Evolutionary conservation across 1,140 invertebrate genomes (phyloP).

Genomic region (Heliconius hermathena): DNA sequence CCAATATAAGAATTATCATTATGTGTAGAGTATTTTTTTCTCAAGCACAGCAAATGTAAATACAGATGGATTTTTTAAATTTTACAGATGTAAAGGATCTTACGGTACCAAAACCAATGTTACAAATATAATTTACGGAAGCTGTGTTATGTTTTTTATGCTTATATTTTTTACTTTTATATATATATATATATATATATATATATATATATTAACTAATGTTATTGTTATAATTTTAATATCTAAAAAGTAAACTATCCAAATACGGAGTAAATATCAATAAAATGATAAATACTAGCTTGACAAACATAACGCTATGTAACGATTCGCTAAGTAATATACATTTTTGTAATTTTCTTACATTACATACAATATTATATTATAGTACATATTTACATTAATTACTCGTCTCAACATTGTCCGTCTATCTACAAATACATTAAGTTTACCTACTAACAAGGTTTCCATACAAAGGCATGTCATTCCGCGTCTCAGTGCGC

Average conservation of each 20-base stretch:
- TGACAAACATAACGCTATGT: not conserved
- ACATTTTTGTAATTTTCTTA: not conserved
- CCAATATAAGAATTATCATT: not conserved
- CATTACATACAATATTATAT: too few species aligned
- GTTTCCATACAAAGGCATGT: constrained; percentile 6
- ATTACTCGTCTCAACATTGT: not conserved
- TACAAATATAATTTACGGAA: not conserved
- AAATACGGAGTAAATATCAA: too few species aligned
- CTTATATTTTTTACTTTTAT: too few species aligned
- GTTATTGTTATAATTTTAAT: too few species aligned
- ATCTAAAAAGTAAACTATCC: too few species aligned
- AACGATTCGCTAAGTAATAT: not conserved
- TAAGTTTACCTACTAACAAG: not conserved
- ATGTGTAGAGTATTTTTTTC: not conserved
- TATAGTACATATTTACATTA: not conserved
- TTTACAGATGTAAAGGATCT: not conserved
- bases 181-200: too few species aligned
- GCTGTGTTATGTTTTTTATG: too few species aligned
- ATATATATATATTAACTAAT: too few species aligned
- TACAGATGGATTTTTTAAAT: not conserved
- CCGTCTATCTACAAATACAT: not conserved
- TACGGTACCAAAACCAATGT: not conserved
- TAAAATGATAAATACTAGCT: too few species aligned
- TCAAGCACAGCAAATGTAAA: not conserved
- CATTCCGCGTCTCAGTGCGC: constrained; percentile 2